These are phyloP conservation scores for Cygnus buccinator DNA, from an alignment of 2,113 vertebrate genomes.

Conservation along the genomic window DNA sequence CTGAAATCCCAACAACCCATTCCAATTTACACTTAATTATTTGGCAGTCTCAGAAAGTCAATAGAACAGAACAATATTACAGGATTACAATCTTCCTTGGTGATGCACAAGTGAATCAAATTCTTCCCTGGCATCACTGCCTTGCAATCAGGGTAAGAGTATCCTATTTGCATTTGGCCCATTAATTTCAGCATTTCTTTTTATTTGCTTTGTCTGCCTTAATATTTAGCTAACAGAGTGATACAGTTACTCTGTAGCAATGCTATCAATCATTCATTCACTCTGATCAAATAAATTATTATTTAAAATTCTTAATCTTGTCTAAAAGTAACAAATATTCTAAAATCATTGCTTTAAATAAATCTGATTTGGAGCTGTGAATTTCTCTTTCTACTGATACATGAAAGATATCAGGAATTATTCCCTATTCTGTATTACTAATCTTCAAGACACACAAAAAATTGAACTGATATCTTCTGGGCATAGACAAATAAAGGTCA, in stretches of 20 bases:
- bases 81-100: background rate
- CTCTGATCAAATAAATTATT: background rate
- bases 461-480: background rate
- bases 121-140: background rate
- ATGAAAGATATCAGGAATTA: background rate
- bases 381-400: background rate
- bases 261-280: background rate
- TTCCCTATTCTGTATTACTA: background rate
- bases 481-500: background rate
- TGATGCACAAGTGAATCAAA: background rate
- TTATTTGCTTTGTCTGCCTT: background rate
- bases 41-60: background rate
- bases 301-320: background rate
- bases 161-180: background rate
- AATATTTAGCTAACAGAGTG: background rate
- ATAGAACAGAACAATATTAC: background rate
- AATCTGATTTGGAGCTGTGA: background rate
- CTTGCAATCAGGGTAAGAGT: background rate
- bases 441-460: background rate
- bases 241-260: background rate
- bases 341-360: background rate
- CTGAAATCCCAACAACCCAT: background rate
- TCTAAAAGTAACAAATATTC: background rate
- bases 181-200: conserved; percentile 9
- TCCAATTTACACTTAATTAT: conserved; percentile 6